Evolutionary conservation across 2,797 vertebrate genomes (phyloP).

Genomic region (Yasuhikotakia modesta): DNA sequence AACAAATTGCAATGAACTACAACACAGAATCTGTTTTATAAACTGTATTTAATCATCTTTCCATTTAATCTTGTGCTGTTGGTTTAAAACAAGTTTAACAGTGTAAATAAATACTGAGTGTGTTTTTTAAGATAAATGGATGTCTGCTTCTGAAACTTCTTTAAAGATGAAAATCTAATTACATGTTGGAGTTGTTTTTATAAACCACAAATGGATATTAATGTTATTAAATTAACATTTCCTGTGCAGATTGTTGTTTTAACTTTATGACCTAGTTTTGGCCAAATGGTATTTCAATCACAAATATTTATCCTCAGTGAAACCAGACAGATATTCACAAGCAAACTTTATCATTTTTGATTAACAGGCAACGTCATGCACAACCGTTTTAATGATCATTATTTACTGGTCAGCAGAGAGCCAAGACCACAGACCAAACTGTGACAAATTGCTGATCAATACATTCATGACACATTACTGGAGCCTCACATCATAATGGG

Average conservation of each 20-base stretch:
- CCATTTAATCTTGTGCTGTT: background rate
- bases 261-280: constrained; percentile 29
- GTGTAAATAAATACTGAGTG: background rate
- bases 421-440: constrained; percentile 24
- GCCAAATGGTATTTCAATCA: constrained; percentile 46
- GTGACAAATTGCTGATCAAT: constrained; percentile 48
- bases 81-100: background rate
- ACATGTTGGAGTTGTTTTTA: too few species aligned
- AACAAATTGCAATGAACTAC: background rate
- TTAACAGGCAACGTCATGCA: constrained; percentile 6
- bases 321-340: constrained; percentile 31
- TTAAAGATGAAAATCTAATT: too few species aligned
- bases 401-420: constrained; percentile 29
- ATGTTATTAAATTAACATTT: too few species aligned
- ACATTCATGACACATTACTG: constrained; percentile 47
- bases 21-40: constrained; percentile 1
- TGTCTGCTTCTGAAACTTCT: too few species aligned
- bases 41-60: background rate
- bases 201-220: constrained; percentile 12
- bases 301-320: constrained; percentile 49
- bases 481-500: constrained; percentile 27
- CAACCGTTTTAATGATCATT: constrained; percentile 43
- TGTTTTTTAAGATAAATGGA: constrained; percentile 6
- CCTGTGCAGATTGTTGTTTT: too few species aligned
- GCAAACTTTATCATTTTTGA: constrained; percentile 34